Conservation (phyloP, 2,113 vertebrate genomes). For the Drymodes brunneopygia region DNA sequence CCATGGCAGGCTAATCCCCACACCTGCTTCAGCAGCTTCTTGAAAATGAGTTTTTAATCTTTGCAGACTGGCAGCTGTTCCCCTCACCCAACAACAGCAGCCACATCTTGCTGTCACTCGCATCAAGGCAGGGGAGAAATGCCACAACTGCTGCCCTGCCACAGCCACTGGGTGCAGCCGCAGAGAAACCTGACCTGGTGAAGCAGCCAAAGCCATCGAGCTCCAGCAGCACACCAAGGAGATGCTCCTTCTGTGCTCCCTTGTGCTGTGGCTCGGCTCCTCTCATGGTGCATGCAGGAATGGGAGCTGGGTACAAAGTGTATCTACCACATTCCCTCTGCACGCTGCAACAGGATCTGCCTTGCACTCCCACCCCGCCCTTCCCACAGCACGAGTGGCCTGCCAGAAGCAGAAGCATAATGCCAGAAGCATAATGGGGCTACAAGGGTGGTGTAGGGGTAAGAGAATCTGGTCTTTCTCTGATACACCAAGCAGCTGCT, state of each 20-base stretch:
- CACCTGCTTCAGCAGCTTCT: neutral
- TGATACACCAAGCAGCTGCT: neutral
- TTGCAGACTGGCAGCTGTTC: neutral
- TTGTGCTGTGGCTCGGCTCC: rapidly evolving
- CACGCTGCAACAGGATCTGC: neutral
- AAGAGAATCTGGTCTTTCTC: neutral
- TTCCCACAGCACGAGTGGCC: rapidly evolving
- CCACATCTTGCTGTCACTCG: neutral
- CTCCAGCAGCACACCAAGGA: neutral
- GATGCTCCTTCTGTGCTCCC: neutral
- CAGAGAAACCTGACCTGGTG: neutral
- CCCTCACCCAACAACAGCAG: neutral
- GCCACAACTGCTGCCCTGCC: neutral
- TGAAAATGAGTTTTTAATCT: neutral
- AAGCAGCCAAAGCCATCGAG: neutral
- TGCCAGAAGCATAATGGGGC: neutral
- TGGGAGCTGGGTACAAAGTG: neutral
- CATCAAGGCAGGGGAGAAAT: neutral
- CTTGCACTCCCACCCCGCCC: neutral
- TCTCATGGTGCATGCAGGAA: neutral
- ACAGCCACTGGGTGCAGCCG: rapidly evolving
- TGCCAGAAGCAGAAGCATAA: neutral
- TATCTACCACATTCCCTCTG: neutral
- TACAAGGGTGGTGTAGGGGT: neutral
- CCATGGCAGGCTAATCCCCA: neutral